A percentile compares a stretch with the other conserved stretches of the same genome.
Evolutionary conservation across 35 echinoderm and acorn worm genomes (phyloP).

Genomic region (Lytechinus pictus): DNA sequence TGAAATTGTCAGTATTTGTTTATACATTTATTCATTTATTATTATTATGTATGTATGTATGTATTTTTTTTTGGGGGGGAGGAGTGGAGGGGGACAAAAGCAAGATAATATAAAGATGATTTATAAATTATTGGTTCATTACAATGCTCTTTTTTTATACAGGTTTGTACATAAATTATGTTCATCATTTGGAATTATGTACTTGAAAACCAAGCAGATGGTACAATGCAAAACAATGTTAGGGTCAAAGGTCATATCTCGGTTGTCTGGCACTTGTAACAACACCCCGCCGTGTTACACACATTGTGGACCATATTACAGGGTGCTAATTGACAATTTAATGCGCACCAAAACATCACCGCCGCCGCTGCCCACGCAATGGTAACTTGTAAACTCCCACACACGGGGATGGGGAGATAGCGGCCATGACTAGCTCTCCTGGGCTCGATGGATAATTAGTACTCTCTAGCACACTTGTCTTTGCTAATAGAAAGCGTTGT

Average conservation of each 20-base stretch:
- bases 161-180: too few relatives aligned
- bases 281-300: neutral
- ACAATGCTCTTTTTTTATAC: too few relatives aligned
- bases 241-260: neutral
- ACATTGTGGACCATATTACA: neutral
- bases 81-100: too few relatives aligned
- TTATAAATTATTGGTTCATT: too few relatives aligned
- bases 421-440: neutral
- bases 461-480: neutral
- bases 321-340: constrained; percentile 19
- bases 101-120: too few relatives aligned
- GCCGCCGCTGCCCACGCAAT: neutral
- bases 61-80: too few relatives aligned
- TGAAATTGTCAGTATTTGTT: too few relatives aligned
- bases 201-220: neutral
- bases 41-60: too few relatives aligned
- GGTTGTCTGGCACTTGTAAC: neutral
- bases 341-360: neutral
- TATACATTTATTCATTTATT: too few relatives aligned
- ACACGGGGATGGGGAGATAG: neutral
- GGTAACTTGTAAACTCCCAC: neutral
- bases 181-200: too few relatives aligned
- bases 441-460: neutral
- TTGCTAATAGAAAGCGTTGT: neutral
- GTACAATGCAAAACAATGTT: neutral